phyloP scores from a whole-genome alignment of 2,113 vertebrate genomes.

The Malurus alboscapulatus region DNA sequence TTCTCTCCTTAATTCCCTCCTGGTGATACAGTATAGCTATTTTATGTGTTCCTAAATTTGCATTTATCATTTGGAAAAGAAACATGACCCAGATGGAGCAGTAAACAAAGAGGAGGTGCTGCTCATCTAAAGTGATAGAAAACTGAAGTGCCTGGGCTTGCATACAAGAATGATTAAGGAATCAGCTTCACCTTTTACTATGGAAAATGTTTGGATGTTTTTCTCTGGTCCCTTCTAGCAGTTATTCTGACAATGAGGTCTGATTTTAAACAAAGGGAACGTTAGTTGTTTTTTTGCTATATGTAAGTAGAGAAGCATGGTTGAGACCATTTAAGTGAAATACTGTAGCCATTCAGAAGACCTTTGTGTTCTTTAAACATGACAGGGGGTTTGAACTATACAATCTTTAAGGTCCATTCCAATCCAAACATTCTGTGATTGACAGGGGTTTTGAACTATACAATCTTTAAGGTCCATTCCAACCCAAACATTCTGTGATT shows the following conservation, averaged over 20 bases:
- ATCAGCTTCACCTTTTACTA: neutral
- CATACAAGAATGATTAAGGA: neutral
- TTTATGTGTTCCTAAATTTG: neutral
- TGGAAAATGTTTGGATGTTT: neutral
- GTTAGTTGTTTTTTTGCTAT: neutral
- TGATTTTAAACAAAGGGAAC: neutral
- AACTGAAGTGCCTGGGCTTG: neutral
- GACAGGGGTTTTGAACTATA: neutral
- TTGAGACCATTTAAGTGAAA: neutral
- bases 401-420: fast-evolving
- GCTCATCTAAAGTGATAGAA: neutral
- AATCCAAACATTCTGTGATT: neutral
- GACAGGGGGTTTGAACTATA: neutral
- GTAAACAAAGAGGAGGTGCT: neutral
- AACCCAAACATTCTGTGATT: neutral
- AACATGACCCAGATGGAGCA: neutral
- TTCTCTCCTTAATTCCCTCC: neutral
- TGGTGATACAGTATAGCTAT: neutral
- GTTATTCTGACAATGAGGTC: neutral
- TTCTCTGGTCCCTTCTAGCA: neutral
- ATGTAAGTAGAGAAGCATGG: neutral
- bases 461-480: fast-evolving
- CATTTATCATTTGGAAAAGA: neutral
- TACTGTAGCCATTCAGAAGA: neutral
- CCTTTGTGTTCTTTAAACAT: neutral